Conservation (phyloP, 1,140 invertebrate genomes). For the Cotesia glomerata region DNA sequence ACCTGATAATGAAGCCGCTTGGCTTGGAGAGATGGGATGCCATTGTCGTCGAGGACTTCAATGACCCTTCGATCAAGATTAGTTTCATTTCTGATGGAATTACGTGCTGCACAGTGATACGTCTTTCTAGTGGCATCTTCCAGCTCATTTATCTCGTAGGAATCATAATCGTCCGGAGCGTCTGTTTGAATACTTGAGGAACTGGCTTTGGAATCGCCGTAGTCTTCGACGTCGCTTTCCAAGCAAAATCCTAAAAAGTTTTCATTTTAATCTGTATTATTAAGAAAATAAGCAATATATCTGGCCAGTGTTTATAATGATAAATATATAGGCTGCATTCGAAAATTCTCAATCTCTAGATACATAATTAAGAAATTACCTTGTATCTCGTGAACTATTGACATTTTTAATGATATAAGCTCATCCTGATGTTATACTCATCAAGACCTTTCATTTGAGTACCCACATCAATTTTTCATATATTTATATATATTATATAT, state of each 20-base stretch:
- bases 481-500: no score
- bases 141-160: conserved; percentile 34
- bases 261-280: no score
- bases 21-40: conserved; percentile 24
- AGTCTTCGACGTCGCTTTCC: conserved; percentile 31
- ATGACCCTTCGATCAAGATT: conserved; percentile 32
- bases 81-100: conserved; percentile 26
- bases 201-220: conserved; percentile 28
- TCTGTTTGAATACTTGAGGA: conserved; percentile 28
- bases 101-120: conserved; percentile 37
- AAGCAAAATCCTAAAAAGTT: conserved; percentile 27
- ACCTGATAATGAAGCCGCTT: conserved; percentile 39
- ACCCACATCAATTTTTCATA: no score
- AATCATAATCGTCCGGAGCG: conserved; percentile 37
- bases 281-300: no score
- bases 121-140: conserved; percentile 37
- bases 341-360: no score
- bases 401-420: no score
- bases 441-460: no score
- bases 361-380: no score
- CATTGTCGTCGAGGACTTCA: conserved; percentile 36
- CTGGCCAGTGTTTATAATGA: no score
- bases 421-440: no score
- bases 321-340: no score
- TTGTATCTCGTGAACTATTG: no score